phyloP scores from a whole-genome alignment of 2,113 vertebrate species.

The Thryonomys swinderianus region DNA sequence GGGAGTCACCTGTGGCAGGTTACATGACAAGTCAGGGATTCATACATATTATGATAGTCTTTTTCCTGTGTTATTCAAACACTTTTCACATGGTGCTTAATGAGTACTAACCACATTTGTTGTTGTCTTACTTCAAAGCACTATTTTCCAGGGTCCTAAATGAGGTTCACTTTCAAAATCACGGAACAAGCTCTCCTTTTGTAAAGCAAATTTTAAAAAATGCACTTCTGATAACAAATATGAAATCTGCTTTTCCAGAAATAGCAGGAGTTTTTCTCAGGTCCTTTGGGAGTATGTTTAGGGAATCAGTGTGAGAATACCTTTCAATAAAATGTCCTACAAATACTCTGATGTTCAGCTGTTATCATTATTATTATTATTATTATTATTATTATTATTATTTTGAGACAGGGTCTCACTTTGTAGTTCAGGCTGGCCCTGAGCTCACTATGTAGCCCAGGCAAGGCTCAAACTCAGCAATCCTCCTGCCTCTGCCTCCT shows the following conservation, averaged over 20 bases:
- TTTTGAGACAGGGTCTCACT: too few species aligned
- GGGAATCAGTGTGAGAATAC: slow-evolving; percentile 1
- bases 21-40: background rate
- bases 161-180: background rate
- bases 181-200: background rate
- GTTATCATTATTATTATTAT: too few species aligned
- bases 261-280: background rate
- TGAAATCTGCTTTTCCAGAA: background rate
- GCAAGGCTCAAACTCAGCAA: too few species aligned
- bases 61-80: background rate
- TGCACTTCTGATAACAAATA: background rate
- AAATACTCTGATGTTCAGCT: background rate
- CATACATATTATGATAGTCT: background rate
- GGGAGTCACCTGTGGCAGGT: background rate
- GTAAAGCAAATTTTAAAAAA: background rate
- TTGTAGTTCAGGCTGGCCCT: too few species aligned
- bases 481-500: too few species aligned
- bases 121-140: background rate
- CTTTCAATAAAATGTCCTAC: background rate
- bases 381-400: too few species aligned
- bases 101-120: background rate
- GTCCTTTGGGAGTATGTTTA: slow-evolving; percentile 22
- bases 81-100: background rate
- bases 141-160: background rate
- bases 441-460: too few species aligned